Evolutionary conservation across 2,113 vertebrate species (phyloP).

Genomic region (Oplegnathus fasciatus): DNA sequence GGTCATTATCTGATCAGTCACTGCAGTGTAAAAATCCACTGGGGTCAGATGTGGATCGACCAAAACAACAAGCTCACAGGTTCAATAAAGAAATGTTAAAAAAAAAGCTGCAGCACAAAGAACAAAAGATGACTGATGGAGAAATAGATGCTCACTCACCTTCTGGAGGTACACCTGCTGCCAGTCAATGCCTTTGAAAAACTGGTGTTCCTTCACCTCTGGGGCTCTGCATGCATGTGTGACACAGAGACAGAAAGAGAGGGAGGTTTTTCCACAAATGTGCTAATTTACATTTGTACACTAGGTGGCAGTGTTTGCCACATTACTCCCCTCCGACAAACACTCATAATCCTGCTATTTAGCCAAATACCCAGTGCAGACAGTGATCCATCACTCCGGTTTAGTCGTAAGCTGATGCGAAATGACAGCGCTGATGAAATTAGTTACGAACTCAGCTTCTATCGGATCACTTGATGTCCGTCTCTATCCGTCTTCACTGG

Average conservation of each 20-base stretch:
- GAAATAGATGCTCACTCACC: conserved; percentile 79
- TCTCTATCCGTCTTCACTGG: not conserved
- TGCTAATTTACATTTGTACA: conserved; percentile 23
- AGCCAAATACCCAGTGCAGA: conserved; percentile 11
- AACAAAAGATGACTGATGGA: not conserved
- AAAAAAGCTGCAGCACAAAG: not conserved
- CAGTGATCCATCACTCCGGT: conserved; percentile 16
- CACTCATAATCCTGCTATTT: conserved; percentile 8
- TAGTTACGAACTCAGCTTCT: conserved; percentile 19
- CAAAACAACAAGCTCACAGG: too few relatives aligned
- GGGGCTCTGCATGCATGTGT: conserved; percentile 84
- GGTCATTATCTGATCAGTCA: too few relatives aligned
- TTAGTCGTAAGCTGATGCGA: conserved; percentile 9
- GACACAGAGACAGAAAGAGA: not conserved
- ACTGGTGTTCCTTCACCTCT: conserved; percentile 95
- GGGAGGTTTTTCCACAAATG: too few relatives aligned
- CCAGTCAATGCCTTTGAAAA: conserved; percentile 98
- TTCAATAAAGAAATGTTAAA: not conserved
- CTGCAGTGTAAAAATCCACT: too few relatives aligned
- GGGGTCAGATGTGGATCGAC: too few relatives aligned
- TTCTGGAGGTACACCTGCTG: conserved; percentile 98
- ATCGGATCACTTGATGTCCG: not conserved
- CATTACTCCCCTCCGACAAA: not conserved
- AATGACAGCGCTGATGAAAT: conserved; percentile 29
- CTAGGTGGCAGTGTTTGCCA: conserved; percentile 70